phyloP scores from a whole-genome alignment of 2,797 vertebrate species.

The Protosalanx chinensis region DNA sequence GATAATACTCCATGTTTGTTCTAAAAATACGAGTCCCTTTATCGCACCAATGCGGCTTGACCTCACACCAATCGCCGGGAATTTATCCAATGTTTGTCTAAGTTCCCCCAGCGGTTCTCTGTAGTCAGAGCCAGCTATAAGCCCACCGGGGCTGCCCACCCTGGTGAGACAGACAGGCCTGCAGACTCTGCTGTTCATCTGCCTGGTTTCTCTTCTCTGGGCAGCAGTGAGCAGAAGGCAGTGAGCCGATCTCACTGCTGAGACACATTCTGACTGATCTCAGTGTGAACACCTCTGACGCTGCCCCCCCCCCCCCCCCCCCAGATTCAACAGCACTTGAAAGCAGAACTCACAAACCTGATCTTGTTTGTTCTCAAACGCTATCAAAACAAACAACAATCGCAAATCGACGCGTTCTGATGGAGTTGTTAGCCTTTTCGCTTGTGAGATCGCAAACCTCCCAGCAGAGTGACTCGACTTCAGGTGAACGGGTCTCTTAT shows the following conservation, averaged over 20 bases:
- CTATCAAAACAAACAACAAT: background rate
- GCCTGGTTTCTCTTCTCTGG: constrained; percentile 28
- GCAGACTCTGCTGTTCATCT: background rate
- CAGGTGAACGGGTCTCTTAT: constrained; percentile 18
- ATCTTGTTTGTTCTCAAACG: background rate
- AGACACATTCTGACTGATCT: constrained; percentile 40
- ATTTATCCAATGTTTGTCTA: constrained; percentile 41
- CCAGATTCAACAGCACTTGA: constrained; percentile 23
- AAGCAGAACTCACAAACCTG: constrained; percentile 9
- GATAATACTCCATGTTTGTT: constrained; percentile 53
- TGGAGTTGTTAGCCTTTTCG: background rate
- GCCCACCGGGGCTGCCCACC: background rate
- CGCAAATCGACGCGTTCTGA: background rate
- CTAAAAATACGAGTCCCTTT: constrained; percentile 53
- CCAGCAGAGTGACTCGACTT: background rate
- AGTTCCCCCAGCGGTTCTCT: constrained; percentile 50
- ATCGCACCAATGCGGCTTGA: constrained; percentile 45
- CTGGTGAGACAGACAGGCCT: background rate
- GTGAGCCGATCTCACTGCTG: constrained; percentile 35
- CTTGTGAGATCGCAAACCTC: background rate
- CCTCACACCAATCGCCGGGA: constrained; percentile 41
- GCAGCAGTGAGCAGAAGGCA: constrained; percentile 8
- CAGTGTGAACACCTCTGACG: constrained; percentile 23
- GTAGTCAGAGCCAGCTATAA: constrained; percentile 28
- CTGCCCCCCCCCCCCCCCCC: background rate